Percentiles rank a stretch among this genome's conserved stretches.
Evolutionary conservation across 2,888 invertebrate genomes (phyloP).

Genomic region (Idaea straminata): DNA sequence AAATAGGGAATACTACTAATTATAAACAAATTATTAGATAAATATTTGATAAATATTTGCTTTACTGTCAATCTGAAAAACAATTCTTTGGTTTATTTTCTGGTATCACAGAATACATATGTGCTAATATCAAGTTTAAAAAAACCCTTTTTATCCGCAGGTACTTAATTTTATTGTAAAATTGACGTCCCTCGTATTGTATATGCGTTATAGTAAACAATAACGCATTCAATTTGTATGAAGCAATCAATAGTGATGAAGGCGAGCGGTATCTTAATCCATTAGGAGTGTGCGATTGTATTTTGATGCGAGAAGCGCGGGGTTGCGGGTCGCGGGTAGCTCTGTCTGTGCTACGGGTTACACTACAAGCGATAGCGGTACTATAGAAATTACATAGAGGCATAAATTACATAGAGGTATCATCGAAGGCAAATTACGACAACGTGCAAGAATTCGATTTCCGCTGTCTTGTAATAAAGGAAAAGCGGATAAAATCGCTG

Average conservation of each 20-base stretch:
- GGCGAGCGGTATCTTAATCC: constrained; percentile 53
- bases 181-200: not conserved
- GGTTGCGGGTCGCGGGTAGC: constrained; percentile 10
- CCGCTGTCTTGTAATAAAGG: constrained; percentile 25
- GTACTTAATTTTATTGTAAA: not conserved
- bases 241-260: constrained; percentile 59
- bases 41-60: too few species aligned
- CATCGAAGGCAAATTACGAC: too few species aligned
- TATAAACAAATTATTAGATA: too few species aligned
- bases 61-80: too few species aligned
- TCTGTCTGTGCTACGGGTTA: not conserved
- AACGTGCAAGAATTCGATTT: too few species aligned
- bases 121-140: too few species aligned
- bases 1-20: too few species aligned
- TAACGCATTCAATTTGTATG: constrained; percentile 52
- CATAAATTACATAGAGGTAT: too few species aligned
- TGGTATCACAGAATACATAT: too few species aligned
- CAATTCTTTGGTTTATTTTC: too few species aligned
- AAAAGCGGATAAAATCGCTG: not conserved
- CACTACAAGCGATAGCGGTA: not conserved
- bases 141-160: too few species aligned
- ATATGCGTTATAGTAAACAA: constrained; percentile 16
- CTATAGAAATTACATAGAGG: too few species aligned
- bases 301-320: constrained; percentile 59
- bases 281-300: constrained; percentile 55